Percentiles rank a stretch among this genome's conserved stretches.
Conservation (phyloP, 1,140 invertebrate genomes). For the Temnothorax longispinosus region DNA sequence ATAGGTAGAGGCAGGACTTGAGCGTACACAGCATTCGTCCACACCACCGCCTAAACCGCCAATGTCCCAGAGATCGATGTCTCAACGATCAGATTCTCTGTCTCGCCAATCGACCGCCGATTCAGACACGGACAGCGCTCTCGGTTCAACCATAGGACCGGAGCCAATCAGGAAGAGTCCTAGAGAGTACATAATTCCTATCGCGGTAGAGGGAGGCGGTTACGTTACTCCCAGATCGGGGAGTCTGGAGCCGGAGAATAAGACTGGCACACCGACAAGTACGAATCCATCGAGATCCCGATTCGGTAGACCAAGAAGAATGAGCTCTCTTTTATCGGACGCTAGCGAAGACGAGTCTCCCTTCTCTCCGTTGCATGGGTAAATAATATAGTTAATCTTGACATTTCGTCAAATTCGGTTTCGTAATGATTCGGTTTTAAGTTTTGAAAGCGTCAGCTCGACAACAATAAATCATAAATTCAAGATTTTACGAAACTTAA, state of each 20-base stretch:
- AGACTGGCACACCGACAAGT: conserved; percentile 85
- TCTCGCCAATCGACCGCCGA: conserved; percentile 90
- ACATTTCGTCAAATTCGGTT: conserved; percentile 17
- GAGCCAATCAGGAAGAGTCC: conserved; percentile 95
- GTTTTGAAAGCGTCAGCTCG: neutral
- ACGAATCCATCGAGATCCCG: conserved; percentile 77
- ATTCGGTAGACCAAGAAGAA: conserved; percentile 83
- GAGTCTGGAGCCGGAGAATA: conserved; percentile 90
- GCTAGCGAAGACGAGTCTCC: conserved; percentile 90
- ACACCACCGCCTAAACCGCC: conserved; percentile 84
- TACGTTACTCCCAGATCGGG: conserved; percentile 92
- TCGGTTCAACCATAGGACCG: conserved; percentile 85
- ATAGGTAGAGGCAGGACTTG: conserved; percentile 73
- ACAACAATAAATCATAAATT: neutral
- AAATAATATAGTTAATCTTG: conserved; percentile 3
- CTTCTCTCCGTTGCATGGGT: conserved; percentile 86
- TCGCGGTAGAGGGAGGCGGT: conserved; percentile 94
- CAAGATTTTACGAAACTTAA: neutral
- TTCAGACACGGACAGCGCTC: conserved; percentile 88
- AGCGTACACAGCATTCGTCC: conserved; percentile 65
- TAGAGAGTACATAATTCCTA: conserved; percentile 96
- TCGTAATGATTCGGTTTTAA: neutral
- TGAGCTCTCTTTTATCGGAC: conserved; percentile 85
- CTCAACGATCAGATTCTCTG: conserved; percentile 84
- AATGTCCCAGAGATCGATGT: conserved; percentile 82